Conservation (phyloP, 1,140 invertebrate species). For the Colletes latitarsis region DNA sequence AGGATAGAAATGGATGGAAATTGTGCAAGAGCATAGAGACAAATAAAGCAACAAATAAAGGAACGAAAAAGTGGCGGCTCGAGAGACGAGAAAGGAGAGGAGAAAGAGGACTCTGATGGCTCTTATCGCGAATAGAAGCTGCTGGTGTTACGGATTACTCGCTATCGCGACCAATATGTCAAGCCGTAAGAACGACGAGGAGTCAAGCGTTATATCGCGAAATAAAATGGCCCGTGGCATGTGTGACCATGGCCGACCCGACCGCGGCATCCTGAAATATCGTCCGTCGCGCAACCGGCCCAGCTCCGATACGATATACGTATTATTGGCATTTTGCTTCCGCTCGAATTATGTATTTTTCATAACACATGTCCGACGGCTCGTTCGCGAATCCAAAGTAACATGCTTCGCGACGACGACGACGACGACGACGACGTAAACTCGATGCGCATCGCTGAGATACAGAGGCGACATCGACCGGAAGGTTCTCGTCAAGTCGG, state of each 20-base stretch:
- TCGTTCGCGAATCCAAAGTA: constrained; percentile 14
- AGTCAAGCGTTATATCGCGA: constrained; percentile 64
- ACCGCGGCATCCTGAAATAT: constrained; percentile 60
- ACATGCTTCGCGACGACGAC: neutral
- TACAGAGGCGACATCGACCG: neutral
- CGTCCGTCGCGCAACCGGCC: neutral
- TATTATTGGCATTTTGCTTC: constrained; percentile 60
- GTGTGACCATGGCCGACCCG: constrained; percentile 1
- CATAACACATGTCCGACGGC: constrained; percentile 14
- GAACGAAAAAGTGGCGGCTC: constrained; percentile 13
- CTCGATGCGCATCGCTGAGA: constrained; percentile 8
- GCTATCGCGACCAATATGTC: constrained; percentile 66
- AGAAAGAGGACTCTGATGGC: constrained; percentile 6
- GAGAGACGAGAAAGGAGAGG: neutral
- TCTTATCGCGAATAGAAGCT: constrained; percentile 46
- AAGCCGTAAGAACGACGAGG: constrained; percentile 54
- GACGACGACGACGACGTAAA: constrained; percentile 16
- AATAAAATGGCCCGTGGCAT: constrained; percentile 57
- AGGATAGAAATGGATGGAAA: neutral
- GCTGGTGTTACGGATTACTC: constrained; percentile 64
- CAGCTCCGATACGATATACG: constrained; percentile 31
- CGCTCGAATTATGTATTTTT: constrained; percentile 61
- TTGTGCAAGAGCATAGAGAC: neutral
- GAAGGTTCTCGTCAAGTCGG: constrained; percentile 31
- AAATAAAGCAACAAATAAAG: neutral